phyloP scores from a whole-genome alignment of 2,888 invertebrate species.

The Caenorhabditis zanzibari region DNA sequence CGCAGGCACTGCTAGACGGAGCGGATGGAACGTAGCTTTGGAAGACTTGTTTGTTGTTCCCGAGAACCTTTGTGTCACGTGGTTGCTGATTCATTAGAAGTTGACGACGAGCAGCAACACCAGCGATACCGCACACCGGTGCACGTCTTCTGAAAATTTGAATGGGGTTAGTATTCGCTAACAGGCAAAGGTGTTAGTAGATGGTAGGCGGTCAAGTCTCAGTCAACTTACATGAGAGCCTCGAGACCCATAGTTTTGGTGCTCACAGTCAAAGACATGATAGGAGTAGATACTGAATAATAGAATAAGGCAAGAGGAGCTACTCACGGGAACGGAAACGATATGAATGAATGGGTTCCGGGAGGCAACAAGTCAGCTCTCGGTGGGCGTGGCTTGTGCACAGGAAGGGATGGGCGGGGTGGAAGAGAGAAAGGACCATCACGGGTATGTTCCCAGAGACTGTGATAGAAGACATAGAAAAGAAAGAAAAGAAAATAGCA shows the following conservation, averaged over 20 bases:
- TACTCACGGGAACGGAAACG: neutral
- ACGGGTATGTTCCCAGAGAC: neutral
- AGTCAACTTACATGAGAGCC: slow-evolving; percentile 37
- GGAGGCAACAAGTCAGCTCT: slow-evolving; percentile 18
- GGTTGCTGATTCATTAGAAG: slow-evolving; percentile 22
- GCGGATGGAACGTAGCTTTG: slow-evolving; percentile 17
- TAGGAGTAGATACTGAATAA: slow-evolving; percentile 11
- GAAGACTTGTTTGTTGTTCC: slow-evolving; percentile 32
- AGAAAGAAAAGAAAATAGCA: neutral
- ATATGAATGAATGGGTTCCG: slow-evolving; percentile 31
- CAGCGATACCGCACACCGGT: slow-evolving; percentile 54
- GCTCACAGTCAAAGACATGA: slow-evolving; percentile 20
- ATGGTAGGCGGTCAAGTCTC: neutral
- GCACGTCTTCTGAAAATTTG: slow-evolving; percentile 50
- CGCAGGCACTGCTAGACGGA: slow-evolving; percentile 7
- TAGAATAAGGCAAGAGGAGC: neutral
- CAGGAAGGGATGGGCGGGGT: neutral
- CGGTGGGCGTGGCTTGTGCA: slow-evolving; percentile 25
- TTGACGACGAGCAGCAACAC: slow-evolving; percentile 34
- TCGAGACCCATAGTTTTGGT: slow-evolving; percentile 25
- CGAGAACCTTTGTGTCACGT: slow-evolving; percentile 16
- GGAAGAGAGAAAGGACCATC: neutral
- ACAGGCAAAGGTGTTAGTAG: neutral
- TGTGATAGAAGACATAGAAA: neutral
- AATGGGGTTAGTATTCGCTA: neutral